These are phyloP conservation scores for Homarus americanus DNA, from an alignment of 1,140 invertebrate genomes.

Conservation along the genomic window DNA sequence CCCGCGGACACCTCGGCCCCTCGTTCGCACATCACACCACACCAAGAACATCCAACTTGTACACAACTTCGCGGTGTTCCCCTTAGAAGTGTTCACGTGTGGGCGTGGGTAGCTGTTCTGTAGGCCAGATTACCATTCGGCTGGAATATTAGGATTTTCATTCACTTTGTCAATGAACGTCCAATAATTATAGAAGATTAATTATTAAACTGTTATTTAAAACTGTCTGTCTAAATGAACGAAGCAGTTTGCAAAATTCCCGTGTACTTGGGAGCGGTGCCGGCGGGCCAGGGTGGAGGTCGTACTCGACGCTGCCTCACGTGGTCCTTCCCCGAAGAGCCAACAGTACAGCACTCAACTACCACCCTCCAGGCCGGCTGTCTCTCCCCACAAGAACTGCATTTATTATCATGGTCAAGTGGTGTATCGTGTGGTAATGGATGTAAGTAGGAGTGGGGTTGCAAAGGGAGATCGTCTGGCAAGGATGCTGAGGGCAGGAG, in stretches of 20 bases:
- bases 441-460: neutral
- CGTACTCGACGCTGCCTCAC: slow-evolving; percentile 11
- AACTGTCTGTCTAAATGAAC: slow-evolving; percentile 31
- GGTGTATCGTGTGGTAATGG: neutral
- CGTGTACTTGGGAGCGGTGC: slow-evolving; percentile 24
- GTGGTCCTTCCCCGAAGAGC: neutral
- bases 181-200: neutral
- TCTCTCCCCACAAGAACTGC: neutral
- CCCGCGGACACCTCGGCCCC: slow-evolving; percentile 21
- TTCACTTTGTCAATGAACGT: neutral
- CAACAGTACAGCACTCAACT: neutral
- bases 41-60: slow-evolving; percentile 23
- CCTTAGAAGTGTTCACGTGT: neutral
- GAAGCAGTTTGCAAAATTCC: slow-evolving; percentile 47
- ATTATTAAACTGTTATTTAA: neutral
- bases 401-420: neutral
- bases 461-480: slow-evolving; percentile 23
- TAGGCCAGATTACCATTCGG: neutral
- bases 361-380: neutral
- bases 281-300: slow-evolving; percentile 6
- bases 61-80: neutral
- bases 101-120: neutral
- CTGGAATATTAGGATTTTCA: neutral
- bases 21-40: slow-evolving; percentile 2
- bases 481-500: slow-evolving; percentile 53